Conservation (phyloP, 2,888 invertebrate genomes). For the Sarcophaga carnaria region DNA sequence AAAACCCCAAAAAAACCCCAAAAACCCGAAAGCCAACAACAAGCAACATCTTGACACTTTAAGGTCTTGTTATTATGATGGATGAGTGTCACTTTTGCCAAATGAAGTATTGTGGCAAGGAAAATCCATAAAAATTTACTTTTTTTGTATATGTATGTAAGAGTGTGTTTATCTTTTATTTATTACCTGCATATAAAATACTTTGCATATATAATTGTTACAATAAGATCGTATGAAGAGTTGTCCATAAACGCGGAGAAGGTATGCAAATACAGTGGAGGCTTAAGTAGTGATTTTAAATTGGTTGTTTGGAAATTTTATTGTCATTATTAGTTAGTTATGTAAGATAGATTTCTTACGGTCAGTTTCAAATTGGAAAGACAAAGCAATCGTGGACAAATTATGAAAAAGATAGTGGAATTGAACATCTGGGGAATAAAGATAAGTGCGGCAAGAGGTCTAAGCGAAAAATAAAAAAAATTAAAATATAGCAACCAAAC, state of each 20-base stretch:
- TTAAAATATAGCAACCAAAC: no score
- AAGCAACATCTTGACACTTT: neutral
- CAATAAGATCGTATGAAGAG: constrained; percentile 55
- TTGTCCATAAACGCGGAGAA: neutral
- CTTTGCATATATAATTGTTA: constrained; percentile 13
- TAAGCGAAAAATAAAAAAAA: no score
- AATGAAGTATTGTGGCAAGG: constrained; percentile 27
- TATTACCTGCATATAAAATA: neutral
- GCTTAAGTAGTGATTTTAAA: no score
- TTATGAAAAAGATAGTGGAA: no score
- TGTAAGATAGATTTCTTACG: no score
- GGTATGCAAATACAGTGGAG: neutral
- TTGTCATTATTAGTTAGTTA: no score
- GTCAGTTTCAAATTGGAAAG: no score
- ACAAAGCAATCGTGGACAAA: no score
- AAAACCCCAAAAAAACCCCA: neutral
- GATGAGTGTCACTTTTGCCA: constrained; percentile 24
- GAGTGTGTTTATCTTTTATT: neutral
- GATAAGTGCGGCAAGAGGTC: no score
- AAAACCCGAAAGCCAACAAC: neutral
- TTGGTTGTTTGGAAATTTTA: no score
- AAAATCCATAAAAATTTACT: constrained; percentile 5
- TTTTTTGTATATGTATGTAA: neutral
- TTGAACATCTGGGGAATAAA: no score
- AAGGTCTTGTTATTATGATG: constrained; percentile 5